Evolutionary conservation across 2,113 vertebrate genomes (phyloP).

Genomic region (Leucoraja erinaceus): DNA sequence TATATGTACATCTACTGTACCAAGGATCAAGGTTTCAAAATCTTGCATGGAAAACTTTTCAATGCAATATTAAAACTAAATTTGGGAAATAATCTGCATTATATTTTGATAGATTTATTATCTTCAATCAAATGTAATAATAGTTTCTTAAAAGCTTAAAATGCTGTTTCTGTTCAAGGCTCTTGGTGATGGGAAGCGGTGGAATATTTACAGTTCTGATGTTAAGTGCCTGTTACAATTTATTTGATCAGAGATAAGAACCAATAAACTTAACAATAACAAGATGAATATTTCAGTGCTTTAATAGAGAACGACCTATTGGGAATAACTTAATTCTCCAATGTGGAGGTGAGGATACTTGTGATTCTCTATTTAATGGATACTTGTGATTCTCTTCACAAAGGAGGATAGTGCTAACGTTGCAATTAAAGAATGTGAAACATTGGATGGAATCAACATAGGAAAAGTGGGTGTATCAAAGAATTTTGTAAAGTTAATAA

Average conservation of each 20-base stretch:
- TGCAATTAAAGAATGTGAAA: no score
- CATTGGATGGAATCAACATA: no score
- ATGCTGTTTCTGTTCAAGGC: neutral
- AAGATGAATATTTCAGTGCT: neutral
- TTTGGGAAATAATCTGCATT: neutral
- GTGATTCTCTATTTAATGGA: neutral
- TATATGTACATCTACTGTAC: neutral
- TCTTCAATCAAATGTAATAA: neutral
- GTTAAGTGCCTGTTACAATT: neutral
- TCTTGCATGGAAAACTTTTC: neutral
- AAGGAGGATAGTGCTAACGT: no score
- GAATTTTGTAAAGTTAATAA: no score
- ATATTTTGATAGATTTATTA: neutral
- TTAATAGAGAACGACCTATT: neutral
- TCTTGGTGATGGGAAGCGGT: neutral
- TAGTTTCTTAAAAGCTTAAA: neutral
- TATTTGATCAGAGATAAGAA: neutral
- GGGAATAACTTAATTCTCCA: no score
- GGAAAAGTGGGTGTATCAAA: no score
- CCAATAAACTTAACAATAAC: conserved; percentile 18
- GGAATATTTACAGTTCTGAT: neutral
- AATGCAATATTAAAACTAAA: neutral
- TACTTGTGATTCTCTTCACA: no score
- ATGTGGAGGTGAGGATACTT: neutral
- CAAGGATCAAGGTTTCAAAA: neutral